Evolutionary conservation across 2,888 invertebrate genomes (phyloP).

Genomic region (Plagodis pulveraria): DNA sequence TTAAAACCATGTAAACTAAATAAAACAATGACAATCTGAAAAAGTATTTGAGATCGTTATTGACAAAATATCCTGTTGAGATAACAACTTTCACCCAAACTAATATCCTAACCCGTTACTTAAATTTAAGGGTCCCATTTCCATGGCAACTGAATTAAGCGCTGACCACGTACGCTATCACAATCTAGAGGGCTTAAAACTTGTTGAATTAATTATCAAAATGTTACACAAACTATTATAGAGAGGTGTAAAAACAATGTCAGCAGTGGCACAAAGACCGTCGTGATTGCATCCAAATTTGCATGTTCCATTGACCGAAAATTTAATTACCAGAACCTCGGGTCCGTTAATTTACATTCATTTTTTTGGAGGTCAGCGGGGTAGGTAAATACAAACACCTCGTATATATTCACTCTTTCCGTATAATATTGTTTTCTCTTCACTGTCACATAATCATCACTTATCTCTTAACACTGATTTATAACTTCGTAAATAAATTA

Average conservation of each 20-base stretch:
- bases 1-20: too few species aligned
- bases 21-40: too few species aligned
- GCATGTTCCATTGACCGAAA: slow-evolving; percentile 77
- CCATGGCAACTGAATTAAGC: slow-evolving; percentile 22
- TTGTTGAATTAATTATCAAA: slow-evolving; percentile 4
- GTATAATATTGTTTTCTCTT: too few species aligned
- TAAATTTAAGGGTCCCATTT: slow-evolving; percentile 11
- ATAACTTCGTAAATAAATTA: too few species aligned
- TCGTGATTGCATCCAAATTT: slow-evolving; percentile 77
- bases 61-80: too few species aligned
- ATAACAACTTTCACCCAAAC: slow-evolving; percentile 1
- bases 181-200: slow-evolving; percentile 6
- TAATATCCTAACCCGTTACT: slow-evolving; percentile 5
- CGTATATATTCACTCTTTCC: too few species aligned
- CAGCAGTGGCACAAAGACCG: slow-evolving; percentile 68
- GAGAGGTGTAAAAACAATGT: slow-evolving; percentile 60
- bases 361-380: too few species aligned
- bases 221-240: slow-evolving; percentile 21
- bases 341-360: slow-evolving; percentile 60
- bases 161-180: slow-evolving; percentile 11
- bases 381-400: too few species aligned
- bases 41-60: too few species aligned
- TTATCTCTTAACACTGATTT: too few species aligned
- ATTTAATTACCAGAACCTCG: slow-evolving; percentile 69
- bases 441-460: too few species aligned